Conservation (phyloP, 2,888 invertebrate genomes). For the Quadroppia sp. region DNA sequence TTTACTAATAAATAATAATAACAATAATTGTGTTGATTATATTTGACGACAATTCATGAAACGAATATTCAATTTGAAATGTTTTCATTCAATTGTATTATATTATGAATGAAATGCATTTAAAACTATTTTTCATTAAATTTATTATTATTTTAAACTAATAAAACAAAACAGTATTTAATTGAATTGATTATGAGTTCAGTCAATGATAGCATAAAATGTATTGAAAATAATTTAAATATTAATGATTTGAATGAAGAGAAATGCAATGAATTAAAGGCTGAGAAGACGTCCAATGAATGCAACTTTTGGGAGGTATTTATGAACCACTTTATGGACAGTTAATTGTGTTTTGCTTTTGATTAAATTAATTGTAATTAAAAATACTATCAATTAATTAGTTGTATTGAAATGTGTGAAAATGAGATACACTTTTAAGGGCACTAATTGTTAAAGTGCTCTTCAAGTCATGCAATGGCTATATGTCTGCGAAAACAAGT, state of each 20-base stretch:
- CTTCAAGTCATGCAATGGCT: constrained; percentile 4
- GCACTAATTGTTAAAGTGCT: background rate
- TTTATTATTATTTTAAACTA: background rate
- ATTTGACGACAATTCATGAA: too few species aligned
- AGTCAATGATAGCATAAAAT: constrained; percentile 13
- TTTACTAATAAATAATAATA: too few species aligned
- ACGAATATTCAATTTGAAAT: too few species aligned
- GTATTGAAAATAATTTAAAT: background rate
- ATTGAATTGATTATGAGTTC: constrained; percentile 1
- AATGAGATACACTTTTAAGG: too few species aligned
- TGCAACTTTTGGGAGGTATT: constrained; percentile 36
- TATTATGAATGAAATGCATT: too few species aligned
- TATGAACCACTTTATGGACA: background rate
- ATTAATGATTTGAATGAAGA: constrained; percentile 5
- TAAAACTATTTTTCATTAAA: background rate
- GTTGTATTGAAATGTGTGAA: too few species aligned
- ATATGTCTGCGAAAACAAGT: constrained; percentile 26
- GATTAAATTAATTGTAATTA: background rate
- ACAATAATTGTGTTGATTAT: too few species aligned
- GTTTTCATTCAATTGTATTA: too few species aligned
- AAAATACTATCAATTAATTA: background rate
- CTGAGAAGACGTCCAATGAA: background rate
- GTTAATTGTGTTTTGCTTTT: too few species aligned
- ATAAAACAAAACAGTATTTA: background rate
- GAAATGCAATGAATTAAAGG: constrained; percentile 5